phyloP scores from a whole-genome alignment of 1,140 invertebrate species.

The Globodera rostochiensis region DNA sequence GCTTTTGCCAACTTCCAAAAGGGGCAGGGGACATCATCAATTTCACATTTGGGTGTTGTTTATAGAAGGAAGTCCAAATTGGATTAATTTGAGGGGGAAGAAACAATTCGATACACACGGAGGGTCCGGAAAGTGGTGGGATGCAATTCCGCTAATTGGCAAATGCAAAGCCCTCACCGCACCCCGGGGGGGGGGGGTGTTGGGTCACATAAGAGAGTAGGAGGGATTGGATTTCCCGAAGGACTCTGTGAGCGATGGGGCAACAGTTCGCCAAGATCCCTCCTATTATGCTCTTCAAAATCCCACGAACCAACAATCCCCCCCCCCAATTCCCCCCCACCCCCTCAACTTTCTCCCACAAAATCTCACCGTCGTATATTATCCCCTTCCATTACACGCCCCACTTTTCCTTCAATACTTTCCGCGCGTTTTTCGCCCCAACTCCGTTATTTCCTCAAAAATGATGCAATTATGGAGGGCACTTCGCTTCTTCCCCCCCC shows the following conservation, averaged over 20 bases:
- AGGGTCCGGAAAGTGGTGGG: neutral
- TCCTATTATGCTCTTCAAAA: neutral
- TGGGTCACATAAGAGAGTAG: neutral
- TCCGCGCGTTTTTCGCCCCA: neutral
- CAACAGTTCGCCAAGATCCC: neutral
- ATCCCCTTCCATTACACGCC: neutral
- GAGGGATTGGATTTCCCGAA: conserved; percentile 5
- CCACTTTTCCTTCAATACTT: neutral
- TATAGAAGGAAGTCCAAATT: conserved; percentile 1
- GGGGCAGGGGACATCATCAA: neutral
- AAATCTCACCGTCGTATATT: neutral
- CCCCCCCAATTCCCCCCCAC: neutral
- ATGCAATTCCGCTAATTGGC: conserved; percentile 14
- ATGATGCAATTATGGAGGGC: neutral
- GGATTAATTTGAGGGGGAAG: neutral
- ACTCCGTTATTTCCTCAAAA: neutral
- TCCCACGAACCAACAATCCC: conserved; percentile 1
- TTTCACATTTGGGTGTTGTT: neutral
- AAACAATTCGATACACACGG: neutral
- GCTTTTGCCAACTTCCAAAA: neutral
- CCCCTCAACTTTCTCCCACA: neutral
- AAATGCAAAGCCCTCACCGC: neutral
- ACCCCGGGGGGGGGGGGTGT: too few relatives aligned
- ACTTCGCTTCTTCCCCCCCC: neutral
- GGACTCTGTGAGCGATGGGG: neutral